phyloP scores from a whole-genome alignment of 2,888 invertebrate genomes.

The Drosophila dives region DNA sequence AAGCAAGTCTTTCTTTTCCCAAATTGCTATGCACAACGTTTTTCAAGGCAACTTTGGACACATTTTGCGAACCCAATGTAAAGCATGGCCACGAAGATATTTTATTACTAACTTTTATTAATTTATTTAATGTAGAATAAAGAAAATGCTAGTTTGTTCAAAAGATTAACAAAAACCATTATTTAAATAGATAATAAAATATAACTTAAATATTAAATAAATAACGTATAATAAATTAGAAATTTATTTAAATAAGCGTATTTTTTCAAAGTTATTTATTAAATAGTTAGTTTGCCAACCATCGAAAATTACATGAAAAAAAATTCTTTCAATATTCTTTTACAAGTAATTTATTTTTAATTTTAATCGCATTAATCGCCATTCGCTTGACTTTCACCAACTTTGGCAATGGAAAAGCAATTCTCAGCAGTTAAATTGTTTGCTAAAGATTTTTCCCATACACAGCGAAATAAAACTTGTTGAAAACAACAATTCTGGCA shows the following conservation, averaged over 20 bases:
- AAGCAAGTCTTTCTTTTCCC: slow-evolving; percentile 2
- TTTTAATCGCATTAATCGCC: not conserved
- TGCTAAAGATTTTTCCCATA: not conserved
- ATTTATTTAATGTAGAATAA: not conserved
- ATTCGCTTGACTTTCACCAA: not conserved
- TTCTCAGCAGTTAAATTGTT: not conserved
- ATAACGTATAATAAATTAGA: not conserved
- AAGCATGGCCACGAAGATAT: not conserved
- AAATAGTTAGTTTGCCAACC: too few relatives aligned
- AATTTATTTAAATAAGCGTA: not conserved
- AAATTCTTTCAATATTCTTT: not conserved
- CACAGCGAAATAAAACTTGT: too few relatives aligned
- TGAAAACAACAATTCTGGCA: not conserved
- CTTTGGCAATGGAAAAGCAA: not conserved
- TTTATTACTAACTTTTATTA: not conserved
- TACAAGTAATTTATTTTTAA: not conserved
- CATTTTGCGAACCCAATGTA: not conserved
- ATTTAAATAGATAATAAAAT: not conserved
- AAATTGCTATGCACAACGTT: slow-evolving; percentile 1
- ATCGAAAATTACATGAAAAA: not conserved
- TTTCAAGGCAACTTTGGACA: not conserved
- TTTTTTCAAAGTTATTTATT: not conserved
- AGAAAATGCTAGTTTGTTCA: not conserved
- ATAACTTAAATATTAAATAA: not conserved
- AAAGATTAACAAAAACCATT: not conserved